A percentile compares a stretch with the other conserved stretches of the same genome.
These are phyloP conservation scores for Panthera tigris DNA, from an alignment of 2,113 vertebrate species.

Conservation along the genomic window DNA sequence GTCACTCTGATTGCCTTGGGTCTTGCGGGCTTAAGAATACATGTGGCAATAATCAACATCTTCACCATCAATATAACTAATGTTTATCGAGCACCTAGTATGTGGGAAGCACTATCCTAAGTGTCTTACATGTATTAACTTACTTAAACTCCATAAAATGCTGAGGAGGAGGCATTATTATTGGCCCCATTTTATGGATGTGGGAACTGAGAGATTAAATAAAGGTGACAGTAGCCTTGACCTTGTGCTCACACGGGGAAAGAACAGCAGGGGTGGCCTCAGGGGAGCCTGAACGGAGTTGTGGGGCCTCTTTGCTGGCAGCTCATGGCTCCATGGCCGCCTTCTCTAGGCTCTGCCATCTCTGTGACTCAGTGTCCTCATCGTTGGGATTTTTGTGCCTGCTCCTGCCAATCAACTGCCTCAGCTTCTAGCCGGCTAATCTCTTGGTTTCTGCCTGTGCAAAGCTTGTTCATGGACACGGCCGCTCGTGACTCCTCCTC, in stretches of 20 bases:
- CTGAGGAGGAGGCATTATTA: background rate
- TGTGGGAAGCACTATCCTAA: background rate
- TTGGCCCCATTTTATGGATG: background rate
- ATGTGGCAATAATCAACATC: background rate
- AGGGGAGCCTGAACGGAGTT: background rate
- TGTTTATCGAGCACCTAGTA: background rate
- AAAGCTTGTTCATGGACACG: background rate
- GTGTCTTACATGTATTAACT: background rate
- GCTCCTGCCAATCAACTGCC: background rate
- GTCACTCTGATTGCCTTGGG: constrained; percentile 7
- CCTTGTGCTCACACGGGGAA: background rate
- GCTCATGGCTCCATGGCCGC: background rate
- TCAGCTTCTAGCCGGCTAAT: background rate
- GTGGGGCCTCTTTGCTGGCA: background rate
- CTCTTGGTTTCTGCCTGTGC: background rate
- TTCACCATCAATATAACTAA: background rate
- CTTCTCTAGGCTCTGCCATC: background rate
- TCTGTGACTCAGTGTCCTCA: background rate
- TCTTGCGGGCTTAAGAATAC: background rate
- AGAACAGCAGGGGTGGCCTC: background rate
- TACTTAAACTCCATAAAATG: background rate
- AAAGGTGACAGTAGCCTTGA: background rate
- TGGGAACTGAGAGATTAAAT: background rate
- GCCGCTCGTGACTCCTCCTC: background rate
- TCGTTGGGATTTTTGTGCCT: background rate